Evolutionary conservation across 2,888 invertebrate genomes (phyloP).

Genomic region (Chrysomela aeneicollis): DNA sequence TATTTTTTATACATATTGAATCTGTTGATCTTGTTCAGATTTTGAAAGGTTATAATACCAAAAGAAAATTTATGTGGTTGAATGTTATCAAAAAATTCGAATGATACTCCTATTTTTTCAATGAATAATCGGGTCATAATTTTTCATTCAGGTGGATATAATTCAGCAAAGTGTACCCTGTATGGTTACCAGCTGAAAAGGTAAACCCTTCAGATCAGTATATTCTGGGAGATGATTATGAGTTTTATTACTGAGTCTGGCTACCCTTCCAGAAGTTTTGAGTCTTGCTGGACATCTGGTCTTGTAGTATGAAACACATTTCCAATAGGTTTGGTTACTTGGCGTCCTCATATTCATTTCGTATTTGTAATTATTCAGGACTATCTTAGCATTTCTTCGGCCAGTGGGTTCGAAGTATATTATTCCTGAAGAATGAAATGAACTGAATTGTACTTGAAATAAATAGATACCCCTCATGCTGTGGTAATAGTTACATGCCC

Average conservation of each 20-base stretch:
- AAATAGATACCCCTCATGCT: too few species aligned
- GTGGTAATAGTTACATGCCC: too few species aligned
- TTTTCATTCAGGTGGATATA: too few species aligned
- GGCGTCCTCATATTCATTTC: constrained; percentile 34
- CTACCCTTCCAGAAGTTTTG: constrained; percentile 39
- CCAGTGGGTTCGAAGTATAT: constrained; percentile 46
- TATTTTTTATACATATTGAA: too few species aligned
- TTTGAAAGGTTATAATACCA: too few species aligned
- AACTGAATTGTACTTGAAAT: too few species aligned
- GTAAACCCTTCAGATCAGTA: constrained; percentile 22
- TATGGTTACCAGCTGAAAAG: constrained; percentile 26
- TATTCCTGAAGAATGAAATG: constrained; percentile 36
- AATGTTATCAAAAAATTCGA: too few species aligned
- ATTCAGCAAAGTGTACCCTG: constrained; percentile 10
- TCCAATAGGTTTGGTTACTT: constrained; percentile 41
- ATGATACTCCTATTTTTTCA: too few species aligned
- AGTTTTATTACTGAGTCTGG: constrained; percentile 31
- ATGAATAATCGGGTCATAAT: too few species aligned
- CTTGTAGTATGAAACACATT: constrained; percentile 45
- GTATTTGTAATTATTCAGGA: constrained; percentile 42
- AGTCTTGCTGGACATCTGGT: constrained; percentile 45
- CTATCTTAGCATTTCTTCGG: constrained; percentile 45
- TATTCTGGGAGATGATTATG: constrained; percentile 43
- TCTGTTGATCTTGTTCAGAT: too few species aligned
- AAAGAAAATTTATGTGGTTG: constrained; percentile 31